Conservation (phyloP, 2,113 vertebrate species). For the Kryptolebias marmoratus region DNA sequence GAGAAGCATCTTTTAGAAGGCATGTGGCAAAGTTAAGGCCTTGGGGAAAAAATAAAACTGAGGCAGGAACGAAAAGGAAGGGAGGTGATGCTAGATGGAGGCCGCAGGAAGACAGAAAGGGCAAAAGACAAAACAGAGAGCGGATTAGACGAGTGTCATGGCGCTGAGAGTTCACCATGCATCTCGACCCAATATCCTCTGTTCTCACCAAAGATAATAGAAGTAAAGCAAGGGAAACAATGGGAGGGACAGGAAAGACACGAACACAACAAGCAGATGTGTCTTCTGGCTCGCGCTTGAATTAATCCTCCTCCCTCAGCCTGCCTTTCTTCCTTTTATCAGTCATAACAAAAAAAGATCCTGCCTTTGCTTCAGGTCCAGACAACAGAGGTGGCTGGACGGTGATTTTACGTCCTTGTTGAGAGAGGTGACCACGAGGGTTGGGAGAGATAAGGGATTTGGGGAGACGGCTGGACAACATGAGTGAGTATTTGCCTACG, state of each 20-base stretch:
- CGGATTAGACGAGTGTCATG: constrained; percentile 75
- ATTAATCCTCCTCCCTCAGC: constrained; percentile 84
- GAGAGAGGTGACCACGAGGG: constrained; percentile 46
- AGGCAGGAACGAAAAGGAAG: constrained; percentile 5
- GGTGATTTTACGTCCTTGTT: constrained; percentile 57
- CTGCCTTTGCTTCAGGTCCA: constrained; percentile 75
- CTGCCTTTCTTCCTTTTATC: constrained; percentile 83
- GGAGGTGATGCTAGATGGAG: constrained; percentile 48
- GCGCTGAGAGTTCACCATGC: constrained; percentile 66
- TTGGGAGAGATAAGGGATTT: constrained; percentile 40
- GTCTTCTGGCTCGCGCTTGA: constrained; percentile 83
- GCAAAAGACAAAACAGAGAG: constrained; percentile 67
- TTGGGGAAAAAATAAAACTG: constrained; percentile 12
- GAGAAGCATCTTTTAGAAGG: constrained; percentile 1
- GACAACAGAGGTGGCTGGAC: constrained; percentile 76
- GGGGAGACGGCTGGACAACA: constrained; percentile 33
- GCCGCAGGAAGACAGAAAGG: constrained; percentile 58
- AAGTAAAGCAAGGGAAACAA: constrained; percentile 64
- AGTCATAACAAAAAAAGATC: constrained; percentile 81
- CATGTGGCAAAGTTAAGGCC: constrained; percentile 6
- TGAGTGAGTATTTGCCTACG: constrained; percentile 60
- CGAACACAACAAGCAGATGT: constrained; percentile 79
- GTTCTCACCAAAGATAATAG: constrained; percentile 72
- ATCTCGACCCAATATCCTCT: constrained; percentile 78
- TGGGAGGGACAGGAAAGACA: constrained; percentile 63